phyloP scores from a whole-genome alignment of 1,140 invertebrate species.

The Dendrolimus kikuchii region DNA sequence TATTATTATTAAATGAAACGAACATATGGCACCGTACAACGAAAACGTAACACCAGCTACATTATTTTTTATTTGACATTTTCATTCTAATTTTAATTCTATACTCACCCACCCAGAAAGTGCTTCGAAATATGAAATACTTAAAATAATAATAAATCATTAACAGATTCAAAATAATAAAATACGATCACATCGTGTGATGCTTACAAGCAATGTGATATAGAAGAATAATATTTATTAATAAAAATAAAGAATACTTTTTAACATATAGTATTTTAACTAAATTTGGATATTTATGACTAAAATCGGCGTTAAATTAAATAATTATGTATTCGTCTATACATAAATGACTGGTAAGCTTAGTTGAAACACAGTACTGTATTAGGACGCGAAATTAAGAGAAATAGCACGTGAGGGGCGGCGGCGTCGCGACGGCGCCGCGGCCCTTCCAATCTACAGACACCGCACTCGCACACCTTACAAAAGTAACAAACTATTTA shows the following conservation, averaged over 20 bases:
- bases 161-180: constrained; percentile 41
- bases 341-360: constrained; percentile 68
- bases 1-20: constrained; percentile 6
- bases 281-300: constrained; percentile 72
- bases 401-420: constrained; percentile 51
- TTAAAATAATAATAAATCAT: constrained; percentile 24
- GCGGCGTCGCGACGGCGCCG: constrained; percentile 17
- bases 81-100: constrained; percentile 29
- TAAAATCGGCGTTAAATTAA: constrained; percentile 66
- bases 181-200: constrained; percentile 59
- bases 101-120: constrained; percentile 32
- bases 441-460: constrained; percentile 40
- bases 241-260: constrained; percentile 40
- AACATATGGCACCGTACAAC: constrained; percentile 11
- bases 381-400: constrained; percentile 55
- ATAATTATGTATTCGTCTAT: constrained; percentile 63
- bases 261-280: constrained; percentile 52
- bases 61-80: constrained; percentile 15
- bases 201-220: constrained; percentile 56
- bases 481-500: constrained; percentile 61
- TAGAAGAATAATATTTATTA: constrained; percentile 37
- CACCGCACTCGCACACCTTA: constrained; percentile 47
- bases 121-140: constrained; percentile 1
- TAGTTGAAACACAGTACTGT: constrained; percentile 60
- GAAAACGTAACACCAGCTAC: constrained; percentile 27